Base-by-base conservation (phyloP, 2,888 invertebrate genomes). In the Ophraella communa region DNA sequence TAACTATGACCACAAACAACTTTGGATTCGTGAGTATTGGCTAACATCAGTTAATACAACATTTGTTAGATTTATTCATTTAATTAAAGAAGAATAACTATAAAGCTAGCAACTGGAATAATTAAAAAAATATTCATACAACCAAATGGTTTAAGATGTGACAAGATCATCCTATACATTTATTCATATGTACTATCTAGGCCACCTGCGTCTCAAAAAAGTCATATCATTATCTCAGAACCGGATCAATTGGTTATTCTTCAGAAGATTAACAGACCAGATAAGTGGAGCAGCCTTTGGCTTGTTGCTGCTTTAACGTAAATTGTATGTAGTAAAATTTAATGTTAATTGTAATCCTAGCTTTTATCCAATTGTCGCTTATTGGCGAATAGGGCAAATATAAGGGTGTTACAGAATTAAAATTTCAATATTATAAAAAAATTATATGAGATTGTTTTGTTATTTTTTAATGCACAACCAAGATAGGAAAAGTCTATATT, bases 181-280 rank as follows among this genome's bases (percentile, higher is more conserved):
- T 30, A 30, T 30, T 5, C 17, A 39, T 14, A 17, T 39, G 39
- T 39, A 39, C 17, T 39, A 39, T 39, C 39, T 39, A 17, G 39
- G 14, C 14, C 21, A 23, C 21, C 14, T 11, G 18, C n/a, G 27
- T 51, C 49, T 51, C 49, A 51, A 51, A 51, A 42, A 59, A 59
- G 49, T 51, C 51, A 18, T 14, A 35, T 59, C 51, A 59, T 59
- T 59, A 59, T 59, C 59, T 59, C 59, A 59, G 59, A 59, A 59
- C 23, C 21, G 20, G 33, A 45, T 44, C 14, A 47, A 23, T 39
- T 23, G 47, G 21, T 5, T 47, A 47, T 10, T 51, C 14, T 7
- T 51, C 27, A 24, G 24, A 51, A 27, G 24, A 27, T n/a, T 24
- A 27, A 24, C 27, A 23, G 14, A 45, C 17, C 49, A 51, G 23